phyloP scores from a whole-genome alignment of 30 jellyfish, hydroid and myxozoan species.

The Hydractinia symbiolongicarpus region DNA sequence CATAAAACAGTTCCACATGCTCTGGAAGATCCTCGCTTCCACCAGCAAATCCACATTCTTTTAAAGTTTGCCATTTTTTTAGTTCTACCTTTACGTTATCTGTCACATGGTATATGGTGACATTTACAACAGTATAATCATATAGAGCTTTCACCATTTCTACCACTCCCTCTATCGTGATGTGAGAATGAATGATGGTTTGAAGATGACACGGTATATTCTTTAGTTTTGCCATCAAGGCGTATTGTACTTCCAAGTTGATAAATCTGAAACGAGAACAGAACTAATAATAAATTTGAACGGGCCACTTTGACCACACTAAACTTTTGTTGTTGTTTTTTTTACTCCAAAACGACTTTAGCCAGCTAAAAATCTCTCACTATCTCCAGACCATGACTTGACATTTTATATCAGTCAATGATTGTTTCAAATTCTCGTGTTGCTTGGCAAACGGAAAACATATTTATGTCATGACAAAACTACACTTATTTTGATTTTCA shows the following conservation, averaged over 20 bases:
- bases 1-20: conserved; percentile 4
- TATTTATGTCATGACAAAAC: too few species aligned
- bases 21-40: background rate
- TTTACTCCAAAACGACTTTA: background rate
- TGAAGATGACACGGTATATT: conserved; percentile 63
- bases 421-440: too few species aligned
- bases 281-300: background rate
- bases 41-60: conserved; percentile 6
- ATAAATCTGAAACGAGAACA: conserved; percentile 35
- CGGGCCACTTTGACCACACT: background rate
- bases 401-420: too few species aligned
- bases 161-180: conserved; percentile 48
- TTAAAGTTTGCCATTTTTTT: background rate
- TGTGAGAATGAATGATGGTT: conserved; percentile 46
- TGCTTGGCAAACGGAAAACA: too few species aligned
- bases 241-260: conserved; percentile 39
- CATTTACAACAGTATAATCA: background rate
- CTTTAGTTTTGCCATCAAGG: conserved; percentile 36
- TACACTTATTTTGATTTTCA: too few species aligned
- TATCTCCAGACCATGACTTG: background rate
- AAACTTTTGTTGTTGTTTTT: background rate
- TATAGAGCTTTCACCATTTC: background rate
- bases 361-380: background rate
- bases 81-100: background rate
- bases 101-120: background rate